Conservation (phyloP, 2,888 invertebrate species). For the Xestia rhomboidea region DNA sequence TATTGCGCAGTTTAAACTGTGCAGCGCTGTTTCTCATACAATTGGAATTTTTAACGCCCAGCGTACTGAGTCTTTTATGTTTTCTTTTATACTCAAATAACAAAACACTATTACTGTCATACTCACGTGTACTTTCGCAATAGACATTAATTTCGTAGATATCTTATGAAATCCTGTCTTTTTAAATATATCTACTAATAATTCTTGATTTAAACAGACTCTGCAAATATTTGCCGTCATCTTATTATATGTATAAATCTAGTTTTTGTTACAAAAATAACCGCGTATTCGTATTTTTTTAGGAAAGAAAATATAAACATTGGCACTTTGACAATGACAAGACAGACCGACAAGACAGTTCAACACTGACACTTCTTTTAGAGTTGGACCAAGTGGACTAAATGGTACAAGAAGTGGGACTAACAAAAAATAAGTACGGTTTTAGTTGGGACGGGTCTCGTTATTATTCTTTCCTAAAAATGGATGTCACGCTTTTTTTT, state of each 20-base stretch:
- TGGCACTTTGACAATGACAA: conserved; percentile 7
- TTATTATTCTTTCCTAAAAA: background rate
- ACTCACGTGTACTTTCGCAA: conserved; percentile 82
- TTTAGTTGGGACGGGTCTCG: background rate
- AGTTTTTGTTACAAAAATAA: background rate
- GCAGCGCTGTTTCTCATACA: conserved; percentile 12
- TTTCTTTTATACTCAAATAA: background rate
- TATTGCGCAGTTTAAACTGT: background rate
- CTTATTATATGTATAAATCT: conserved; percentile 16
- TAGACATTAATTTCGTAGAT: conserved; percentile 79
- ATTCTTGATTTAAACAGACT: conserved; percentile 76
- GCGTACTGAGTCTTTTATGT: background rate
- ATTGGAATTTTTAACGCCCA: background rate
- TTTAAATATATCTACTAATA: conserved; percentile 76
- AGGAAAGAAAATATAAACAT: conserved; percentile 22
- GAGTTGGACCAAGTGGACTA: conserved; percentile 1
- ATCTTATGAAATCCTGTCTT: conserved; percentile 71
- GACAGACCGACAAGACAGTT: background rate
- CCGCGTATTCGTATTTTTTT: background rate
- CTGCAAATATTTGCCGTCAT: conserved; percentile 74
- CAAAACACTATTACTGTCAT: conserved; percentile 10
- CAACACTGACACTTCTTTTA: background rate
- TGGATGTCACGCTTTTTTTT: too few species aligned
- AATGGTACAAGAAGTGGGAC: background rate
- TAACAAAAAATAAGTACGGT: background rate